phyloP scores from a whole-genome alignment of 2,797 vertebrate genomes.

The Spinus pinus region DNA sequence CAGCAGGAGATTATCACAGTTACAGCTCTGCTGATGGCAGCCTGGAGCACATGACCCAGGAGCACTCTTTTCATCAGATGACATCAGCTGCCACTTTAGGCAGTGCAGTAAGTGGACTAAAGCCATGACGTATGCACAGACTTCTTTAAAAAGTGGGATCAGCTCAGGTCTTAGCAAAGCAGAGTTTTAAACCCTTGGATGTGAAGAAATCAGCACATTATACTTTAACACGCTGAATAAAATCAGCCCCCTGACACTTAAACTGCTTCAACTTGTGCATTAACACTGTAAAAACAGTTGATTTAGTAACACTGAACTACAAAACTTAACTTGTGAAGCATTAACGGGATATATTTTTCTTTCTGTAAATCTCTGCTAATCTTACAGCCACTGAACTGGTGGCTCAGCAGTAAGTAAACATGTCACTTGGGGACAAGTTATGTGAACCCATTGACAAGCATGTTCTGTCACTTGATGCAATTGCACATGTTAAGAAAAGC shows the following conservation, averaged over 20 bases:
- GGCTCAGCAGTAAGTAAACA: conserved; percentile 15
- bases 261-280: not conserved
- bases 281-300: not conserved
- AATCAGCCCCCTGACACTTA: not conserved
- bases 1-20: not conserved
- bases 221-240: not conserved
- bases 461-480: not conserved
- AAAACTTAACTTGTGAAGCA: not conserved
- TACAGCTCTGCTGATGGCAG: not conserved
- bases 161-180: not conserved
- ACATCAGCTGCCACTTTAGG: not conserved
- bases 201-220: not conserved
- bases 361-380: conserved; percentile 6
- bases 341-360: not conserved
- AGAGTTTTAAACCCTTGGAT: not conserved
- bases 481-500: not conserved
- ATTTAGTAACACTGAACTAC: not conserved
- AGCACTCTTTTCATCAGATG: not conserved
- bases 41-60: not conserved
- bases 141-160: not conserved
- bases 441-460: not conserved
- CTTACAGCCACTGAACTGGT: not conserved
- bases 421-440: not conserved
- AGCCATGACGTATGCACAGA: not conserved
- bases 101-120: not conserved